phyloP scores from a whole-genome alignment of 2,797 vertebrate species.

The Pangasius sanitwongsei region DNA sequence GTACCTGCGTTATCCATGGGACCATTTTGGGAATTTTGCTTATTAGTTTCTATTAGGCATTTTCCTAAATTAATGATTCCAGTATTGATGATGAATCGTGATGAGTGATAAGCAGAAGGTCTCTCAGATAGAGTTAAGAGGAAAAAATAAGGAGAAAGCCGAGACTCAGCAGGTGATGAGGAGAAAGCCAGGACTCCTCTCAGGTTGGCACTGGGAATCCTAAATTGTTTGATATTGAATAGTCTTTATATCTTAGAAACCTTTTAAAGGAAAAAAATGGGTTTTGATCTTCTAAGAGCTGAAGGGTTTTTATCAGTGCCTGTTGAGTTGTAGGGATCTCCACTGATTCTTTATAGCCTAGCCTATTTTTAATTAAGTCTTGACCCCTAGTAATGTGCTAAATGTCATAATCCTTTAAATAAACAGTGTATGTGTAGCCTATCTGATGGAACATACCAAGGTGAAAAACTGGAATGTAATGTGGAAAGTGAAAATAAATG shows the following conservation, averaged over 20 bases:
- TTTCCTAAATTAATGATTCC: neutral
- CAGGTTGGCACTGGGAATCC: neutral
- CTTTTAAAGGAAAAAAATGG: neutral
- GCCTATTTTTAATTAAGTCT: neutral
- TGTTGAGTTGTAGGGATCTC: neutral
- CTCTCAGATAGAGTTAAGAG: neutral
- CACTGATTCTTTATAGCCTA: neutral
- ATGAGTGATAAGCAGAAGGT: neutral
- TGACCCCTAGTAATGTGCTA: neutral
- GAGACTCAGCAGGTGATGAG: neutral
- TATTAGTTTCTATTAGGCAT: neutral
- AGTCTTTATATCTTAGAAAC: neutral
- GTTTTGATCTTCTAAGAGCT: neutral
- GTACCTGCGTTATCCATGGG: neutral
- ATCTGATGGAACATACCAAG: neutral
- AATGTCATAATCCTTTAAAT: neutral
- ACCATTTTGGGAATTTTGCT: neutral
- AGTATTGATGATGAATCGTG: neutral
- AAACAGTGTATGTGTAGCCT: neutral
- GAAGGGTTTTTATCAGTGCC: neutral
- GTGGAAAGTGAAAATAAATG: neutral
- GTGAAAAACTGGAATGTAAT: neutral
- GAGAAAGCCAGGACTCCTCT: neutral
- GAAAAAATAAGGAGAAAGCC: neutral
- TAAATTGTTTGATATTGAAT: neutral